Evolutionary conservation across 2,113 vertebrate genomes (phyloP).

Genomic region (Pedionomus torquatus): DNA sequence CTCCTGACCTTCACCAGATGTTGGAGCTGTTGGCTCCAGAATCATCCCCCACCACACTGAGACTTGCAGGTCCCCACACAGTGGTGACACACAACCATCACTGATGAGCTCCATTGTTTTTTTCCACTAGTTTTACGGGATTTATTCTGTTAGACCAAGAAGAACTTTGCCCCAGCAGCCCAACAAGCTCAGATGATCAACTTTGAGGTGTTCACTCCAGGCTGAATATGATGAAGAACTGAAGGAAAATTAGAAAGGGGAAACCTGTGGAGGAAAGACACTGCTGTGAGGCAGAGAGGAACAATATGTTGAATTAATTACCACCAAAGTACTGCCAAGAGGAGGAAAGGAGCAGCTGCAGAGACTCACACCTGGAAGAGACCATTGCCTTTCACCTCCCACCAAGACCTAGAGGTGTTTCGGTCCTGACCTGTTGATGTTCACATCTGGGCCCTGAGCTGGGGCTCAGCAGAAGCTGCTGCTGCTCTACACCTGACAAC

Average conservation of each 20-base stretch:
- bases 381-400: background rate
- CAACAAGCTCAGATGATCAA: background rate
- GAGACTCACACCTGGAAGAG: background rate
- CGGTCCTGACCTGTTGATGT: background rate
- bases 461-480: background rate
- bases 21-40: background rate
- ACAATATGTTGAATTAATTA: background rate
- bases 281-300: background rate
- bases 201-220: background rate
- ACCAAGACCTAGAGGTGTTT: background rate
- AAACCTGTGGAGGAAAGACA: background rate
- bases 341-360: background rate
- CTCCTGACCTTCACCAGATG: background rate
- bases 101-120: background rate
- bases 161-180: background rate
- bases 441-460: background rate
- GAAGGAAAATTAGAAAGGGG: background rate
- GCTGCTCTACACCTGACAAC: background rate
- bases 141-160: background rate
- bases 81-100: too few species aligned
- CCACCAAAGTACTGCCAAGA: background rate
- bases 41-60: accelerated
- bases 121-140: background rate
- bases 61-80: background rate
- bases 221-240: background rate